Evolutionary conservation across 2,888 invertebrate genomes (phyloP).

Genomic region (Tolmerus cingulatus): DNA sequence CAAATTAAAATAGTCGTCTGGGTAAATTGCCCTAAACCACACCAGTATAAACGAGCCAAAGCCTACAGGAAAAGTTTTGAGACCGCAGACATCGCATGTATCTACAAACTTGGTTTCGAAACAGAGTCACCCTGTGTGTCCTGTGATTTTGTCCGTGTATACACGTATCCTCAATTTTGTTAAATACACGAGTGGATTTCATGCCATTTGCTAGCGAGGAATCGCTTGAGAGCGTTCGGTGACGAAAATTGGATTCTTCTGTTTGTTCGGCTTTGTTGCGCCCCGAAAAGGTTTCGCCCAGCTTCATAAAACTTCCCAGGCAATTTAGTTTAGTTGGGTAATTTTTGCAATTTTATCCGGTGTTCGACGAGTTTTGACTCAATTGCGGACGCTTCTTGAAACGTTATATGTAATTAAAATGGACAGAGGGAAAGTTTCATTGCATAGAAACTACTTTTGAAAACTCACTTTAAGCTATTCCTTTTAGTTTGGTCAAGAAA

Average conservation of each 20-base stretch:
- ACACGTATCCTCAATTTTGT: not conserved
- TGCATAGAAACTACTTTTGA: not conserved
- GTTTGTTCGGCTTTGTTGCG: not conserved
- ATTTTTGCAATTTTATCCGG: not conserved
- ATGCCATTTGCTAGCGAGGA: not conserved
- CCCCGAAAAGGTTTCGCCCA: not conserved
- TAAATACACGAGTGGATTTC: not conserved
- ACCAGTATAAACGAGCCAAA: not conserved
- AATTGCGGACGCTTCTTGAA: not conserved
- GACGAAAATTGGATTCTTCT: not conserved
- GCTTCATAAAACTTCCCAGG: not conserved
- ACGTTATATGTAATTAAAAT: not conserved
- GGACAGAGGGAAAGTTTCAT: not conserved
- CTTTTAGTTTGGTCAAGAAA: not conserved
- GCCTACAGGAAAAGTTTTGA: not conserved
- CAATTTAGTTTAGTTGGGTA: not conserved
- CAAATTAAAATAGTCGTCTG: conserved; percentile 13
- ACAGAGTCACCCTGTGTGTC: not conserved
- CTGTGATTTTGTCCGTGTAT: not conserved
- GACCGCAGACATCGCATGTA: not conserved
- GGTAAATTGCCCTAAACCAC: conserved; percentile 1
- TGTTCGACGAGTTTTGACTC: not conserved
- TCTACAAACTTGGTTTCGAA: not conserved
- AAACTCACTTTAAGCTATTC: not conserved
- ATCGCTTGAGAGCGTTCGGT: not conserved